phyloP scores from a whole-genome alignment of 2,113 vertebrate species.

The Antennarius striatus region DNA sequence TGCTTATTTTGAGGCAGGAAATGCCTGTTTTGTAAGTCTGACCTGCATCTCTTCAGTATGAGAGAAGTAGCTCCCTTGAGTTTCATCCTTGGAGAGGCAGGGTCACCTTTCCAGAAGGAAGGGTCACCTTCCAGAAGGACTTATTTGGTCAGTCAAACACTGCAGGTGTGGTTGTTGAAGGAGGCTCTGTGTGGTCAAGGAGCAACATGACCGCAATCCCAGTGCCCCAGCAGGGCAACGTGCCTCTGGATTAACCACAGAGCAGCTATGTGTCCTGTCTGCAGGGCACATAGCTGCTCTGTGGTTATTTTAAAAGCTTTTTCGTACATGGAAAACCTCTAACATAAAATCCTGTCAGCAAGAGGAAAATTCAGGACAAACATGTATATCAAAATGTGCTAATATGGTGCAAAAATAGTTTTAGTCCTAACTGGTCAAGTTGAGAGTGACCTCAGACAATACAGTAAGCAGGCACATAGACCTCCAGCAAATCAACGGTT shows the following conservation, averaged over 20 bases:
- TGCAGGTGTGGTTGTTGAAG: slow-evolving; percentile 36
- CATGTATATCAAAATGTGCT: too few species aligned
- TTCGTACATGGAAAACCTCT: too few species aligned
- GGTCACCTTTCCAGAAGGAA: slow-evolving; percentile 45
- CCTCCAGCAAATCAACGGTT: too few species aligned
- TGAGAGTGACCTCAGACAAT: too few species aligned
- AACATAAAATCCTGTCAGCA: too few species aligned
- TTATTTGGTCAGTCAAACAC: slow-evolving; percentile 44
- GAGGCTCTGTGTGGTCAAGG: slow-evolving; percentile 38
- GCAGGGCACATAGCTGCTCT: slow-evolving; percentile 48
- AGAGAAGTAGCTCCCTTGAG: slow-evolving; percentile 11
- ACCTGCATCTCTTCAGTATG: slow-evolving; percentile 46
- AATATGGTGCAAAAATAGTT: too few species aligned
- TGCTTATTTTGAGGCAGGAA: slow-evolving; percentile 19
- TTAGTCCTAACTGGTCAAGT: too few species aligned
- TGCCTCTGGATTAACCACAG: slow-evolving; percentile 12
- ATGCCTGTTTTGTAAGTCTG: slow-evolving; percentile 40
- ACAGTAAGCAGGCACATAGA: too few species aligned
- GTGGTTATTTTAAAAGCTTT: slow-evolving; percentile 12
- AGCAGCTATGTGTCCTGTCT: slow-evolving; percentile 30
- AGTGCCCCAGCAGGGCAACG: slow-evolving; percentile 35
- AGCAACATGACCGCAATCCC: slow-evolving; percentile 48
- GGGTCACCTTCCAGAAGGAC: too few species aligned
- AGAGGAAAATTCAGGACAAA: too few species aligned
- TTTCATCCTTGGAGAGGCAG: slow-evolving; percentile 40